Base-by-base conservation (phyloP, 2,113 vertebrate species). In the Tragelaphus strepsiceros region DNA sequence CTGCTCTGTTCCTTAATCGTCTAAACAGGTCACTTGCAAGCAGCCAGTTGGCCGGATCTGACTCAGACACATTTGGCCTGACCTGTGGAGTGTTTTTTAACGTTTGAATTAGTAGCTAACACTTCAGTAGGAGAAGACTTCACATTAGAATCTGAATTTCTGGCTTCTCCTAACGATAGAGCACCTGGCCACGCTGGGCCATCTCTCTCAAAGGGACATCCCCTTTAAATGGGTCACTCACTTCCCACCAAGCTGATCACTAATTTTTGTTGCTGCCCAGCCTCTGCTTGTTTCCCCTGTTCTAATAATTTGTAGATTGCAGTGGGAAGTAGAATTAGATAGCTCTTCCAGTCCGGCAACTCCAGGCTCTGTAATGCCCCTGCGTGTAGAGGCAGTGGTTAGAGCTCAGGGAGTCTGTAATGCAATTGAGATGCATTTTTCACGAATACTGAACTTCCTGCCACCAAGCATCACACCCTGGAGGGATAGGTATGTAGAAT, bases 41-140 rank as follows among this genome's bases (percentile, higher is more conserved):
- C 22, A 80, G 51, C 46, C 12, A 28, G 17, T 61, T 92, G 89
- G 46, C 77, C 51, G 28, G 43, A 12, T 56, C 4, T 93, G 71
- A 89, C 54, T 85, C 53, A 80, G 86, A 86, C 54, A 77, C 43
- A 46, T 77, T 90, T 89, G 88, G 49, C 28, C 46, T 87, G 51
- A 61, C 26, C 90, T 64, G 28, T 17, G 10, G 43, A 56, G 32
- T 59, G 11, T 15, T 8, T 59, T 46, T 77, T 26, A 12, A 78
- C 11, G 61, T 81, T 78, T 95, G 80, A 86, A 80, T 62, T 94
- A 58, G 82, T 81, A 96, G 71, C 51, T 81, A 93, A 78, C 14
- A 53, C 78, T 95, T 71, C n/a, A 85, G 78, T 84, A 32, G 26
- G 32, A 59, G 86, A 59, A 96, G 81, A 96, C 61, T 83, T 97